phyloP scores from a whole-genome alignment of 2,797 vertebrate genomes.

The Odontamblyopus rebecca region DNA sequence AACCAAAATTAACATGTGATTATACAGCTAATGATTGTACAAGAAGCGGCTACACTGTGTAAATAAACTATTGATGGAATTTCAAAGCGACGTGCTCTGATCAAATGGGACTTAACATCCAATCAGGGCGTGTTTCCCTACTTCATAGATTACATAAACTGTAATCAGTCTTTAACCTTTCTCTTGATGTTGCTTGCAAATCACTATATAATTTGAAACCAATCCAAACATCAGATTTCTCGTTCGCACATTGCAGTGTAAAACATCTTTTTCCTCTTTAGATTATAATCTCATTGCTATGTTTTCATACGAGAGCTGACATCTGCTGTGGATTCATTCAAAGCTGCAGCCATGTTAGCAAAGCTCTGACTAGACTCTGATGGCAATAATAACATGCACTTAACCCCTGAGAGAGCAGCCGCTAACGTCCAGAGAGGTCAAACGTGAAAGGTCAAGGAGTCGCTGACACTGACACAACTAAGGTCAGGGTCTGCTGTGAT shows the following conservation, averaged over 20 bases:
- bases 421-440: constrained; percentile 35
- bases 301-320: constrained; percentile 3
- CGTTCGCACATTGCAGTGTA: not conserved
- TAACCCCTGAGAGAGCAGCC: constrained; percentile 30
- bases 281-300: not conserved
- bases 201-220: not conserved
- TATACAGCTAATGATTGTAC: not conserved
- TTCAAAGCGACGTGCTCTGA: constrained; percentile 5
- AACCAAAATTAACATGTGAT: not conserved
- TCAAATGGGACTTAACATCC: not conserved
- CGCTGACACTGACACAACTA: constrained; percentile 45
- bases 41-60: not conserved
- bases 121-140: not conserved
- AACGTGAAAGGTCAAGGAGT: constrained; percentile 43
- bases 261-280: not conserved
- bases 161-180: not conserved
- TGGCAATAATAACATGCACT: constrained; percentile 44
- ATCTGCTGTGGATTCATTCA: constrained; percentile 24
- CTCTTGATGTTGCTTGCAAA: not conserved
- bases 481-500: constrained; percentile 42
- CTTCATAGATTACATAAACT: constrained; percentile 6
- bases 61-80: constrained; percentile 2
- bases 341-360: constrained; percentile 14
- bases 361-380: constrained; percentile 23
- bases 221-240: not conserved